Evolutionary conservation across 1,140 invertebrate species (phyloP).

Genomic region (Lasioglossum baleicum): DNA sequence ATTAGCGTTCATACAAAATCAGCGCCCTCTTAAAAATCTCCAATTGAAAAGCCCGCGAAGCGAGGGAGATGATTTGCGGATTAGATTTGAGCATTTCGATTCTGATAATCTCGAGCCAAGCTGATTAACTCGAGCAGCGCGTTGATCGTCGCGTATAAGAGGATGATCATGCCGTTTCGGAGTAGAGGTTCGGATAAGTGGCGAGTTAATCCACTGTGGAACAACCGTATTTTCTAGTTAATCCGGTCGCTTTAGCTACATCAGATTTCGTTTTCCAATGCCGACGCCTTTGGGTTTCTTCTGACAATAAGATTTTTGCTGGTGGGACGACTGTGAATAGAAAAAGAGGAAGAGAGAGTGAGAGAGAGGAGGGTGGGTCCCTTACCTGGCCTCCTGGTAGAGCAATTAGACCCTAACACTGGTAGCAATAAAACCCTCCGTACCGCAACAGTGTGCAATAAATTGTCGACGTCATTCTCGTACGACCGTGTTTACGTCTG

Average conservation of each 20-base stretch:
- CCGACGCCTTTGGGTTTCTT: background rate
- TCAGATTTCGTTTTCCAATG: background rate
- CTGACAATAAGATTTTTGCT: background rate
- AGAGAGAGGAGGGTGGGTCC: background rate
- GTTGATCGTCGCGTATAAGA: background rate
- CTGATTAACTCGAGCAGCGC: constrained; percentile 10
- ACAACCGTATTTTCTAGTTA: background rate
- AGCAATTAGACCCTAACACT: constrained; percentile 24
- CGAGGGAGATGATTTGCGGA: background rate
- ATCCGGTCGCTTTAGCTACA: background rate
- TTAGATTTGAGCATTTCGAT: constrained; percentile 9
- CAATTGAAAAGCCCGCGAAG: background rate
- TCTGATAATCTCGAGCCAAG: background rate
- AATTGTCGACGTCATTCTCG: background rate
- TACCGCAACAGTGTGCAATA: constrained; percentile 25
- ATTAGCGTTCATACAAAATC: background rate
- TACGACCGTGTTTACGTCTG: background rate
- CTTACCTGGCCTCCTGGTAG: background rate
- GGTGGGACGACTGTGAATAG: background rate
- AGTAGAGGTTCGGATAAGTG: too few species aligned
- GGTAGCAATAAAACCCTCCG: constrained; percentile 8
- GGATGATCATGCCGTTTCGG: too few species aligned
- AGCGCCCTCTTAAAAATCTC: background rate
- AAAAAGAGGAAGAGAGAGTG: background rate
- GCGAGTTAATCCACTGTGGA: constrained; percentile 28